phyloP scores from a whole-genome alignment of 2,888 invertebrate genomes.

The Megaustenia siamemsis region DNA sequence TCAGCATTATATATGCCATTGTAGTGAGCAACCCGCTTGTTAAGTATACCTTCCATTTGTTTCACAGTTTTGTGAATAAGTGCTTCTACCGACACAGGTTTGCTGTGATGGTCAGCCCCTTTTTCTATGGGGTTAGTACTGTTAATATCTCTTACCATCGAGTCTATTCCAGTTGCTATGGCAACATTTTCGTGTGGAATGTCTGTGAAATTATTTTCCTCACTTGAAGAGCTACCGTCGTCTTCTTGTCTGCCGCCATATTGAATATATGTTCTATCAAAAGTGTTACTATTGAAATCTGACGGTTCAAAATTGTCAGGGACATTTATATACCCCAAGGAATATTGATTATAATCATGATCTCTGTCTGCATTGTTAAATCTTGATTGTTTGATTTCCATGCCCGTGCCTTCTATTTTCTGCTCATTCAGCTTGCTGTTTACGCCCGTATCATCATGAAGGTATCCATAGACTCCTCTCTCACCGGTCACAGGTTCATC shows the following conservation, averaged over 20 bases:
- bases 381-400: not conserved
- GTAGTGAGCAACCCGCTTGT: slow-evolving; percentile 6
- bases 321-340: not conserved
- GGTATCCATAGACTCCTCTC: not conserved
- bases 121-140: not conserved
- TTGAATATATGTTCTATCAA: not conserved
- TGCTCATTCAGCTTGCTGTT: not conserved
- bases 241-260: no score
- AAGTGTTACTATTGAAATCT: not conserved
- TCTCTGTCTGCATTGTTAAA: not conserved
- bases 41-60: slow-evolving; percentile 34
- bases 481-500: not conserved
- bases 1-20: not conserved
- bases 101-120: not conserved
- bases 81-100: not conserved
- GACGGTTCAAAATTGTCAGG: not conserved
- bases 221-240: not conserved
- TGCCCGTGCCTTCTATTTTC: not conserved
- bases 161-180: no score
- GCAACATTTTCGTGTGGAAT: slow-evolving; percentile 3
- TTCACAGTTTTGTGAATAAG: slow-evolving; percentile 41
- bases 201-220: not conserved
- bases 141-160: not conserved
- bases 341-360: not conserved
- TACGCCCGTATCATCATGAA: not conserved